Percentiles rank a stretch among this genome's conserved stretches.
phyloP scores from a whole-genome alignment of 2,113 vertebrate genomes.

The Trinectes maculatus region DNA sequence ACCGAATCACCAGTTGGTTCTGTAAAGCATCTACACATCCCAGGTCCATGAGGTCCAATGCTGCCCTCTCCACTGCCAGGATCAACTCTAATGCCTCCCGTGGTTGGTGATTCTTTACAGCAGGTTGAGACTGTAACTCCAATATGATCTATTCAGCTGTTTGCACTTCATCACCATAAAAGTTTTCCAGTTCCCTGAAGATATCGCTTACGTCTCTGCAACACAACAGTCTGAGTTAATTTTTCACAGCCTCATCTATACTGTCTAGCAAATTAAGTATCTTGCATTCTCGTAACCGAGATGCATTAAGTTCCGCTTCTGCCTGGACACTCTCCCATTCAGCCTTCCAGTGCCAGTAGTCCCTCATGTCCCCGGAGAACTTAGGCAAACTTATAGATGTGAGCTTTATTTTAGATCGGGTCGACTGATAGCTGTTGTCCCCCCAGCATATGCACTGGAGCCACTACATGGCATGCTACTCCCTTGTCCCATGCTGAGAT shows the following conservation, averaged over 20 bases:
- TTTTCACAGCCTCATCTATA: not conserved
- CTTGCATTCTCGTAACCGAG: not conserved
- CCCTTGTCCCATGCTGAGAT: not conserved
- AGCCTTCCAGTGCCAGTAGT: constrained; percentile 3
- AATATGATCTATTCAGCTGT: not conserved
- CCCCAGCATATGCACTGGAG: not conserved
- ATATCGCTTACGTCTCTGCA: not conserved
- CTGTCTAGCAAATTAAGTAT: constrained; percentile 4
- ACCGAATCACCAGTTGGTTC: constrained; percentile 2
- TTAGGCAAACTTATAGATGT: constrained; percentile 8
- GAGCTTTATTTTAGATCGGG: not conserved
- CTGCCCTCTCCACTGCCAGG: constrained; percentile 3
- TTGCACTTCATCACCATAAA: not conserved
- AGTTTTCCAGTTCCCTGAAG: not conserved
- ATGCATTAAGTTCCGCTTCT: not conserved
- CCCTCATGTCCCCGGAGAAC: not conserved
- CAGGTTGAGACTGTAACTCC: not conserved
- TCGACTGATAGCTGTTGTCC: not conserved
- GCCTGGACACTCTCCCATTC: no score
- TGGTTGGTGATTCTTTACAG: not conserved
- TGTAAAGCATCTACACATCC: not conserved
- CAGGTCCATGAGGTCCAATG: not conserved
- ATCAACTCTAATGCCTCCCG: not conserved
- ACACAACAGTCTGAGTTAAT: not conserved
- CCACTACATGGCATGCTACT: not conserved